Evolutionary conservation across 2,113 vertebrate species (phyloP), one percentile per base, ranked within the genome.

Genomic region (Chamaetylas fuelleborni): DNA sequence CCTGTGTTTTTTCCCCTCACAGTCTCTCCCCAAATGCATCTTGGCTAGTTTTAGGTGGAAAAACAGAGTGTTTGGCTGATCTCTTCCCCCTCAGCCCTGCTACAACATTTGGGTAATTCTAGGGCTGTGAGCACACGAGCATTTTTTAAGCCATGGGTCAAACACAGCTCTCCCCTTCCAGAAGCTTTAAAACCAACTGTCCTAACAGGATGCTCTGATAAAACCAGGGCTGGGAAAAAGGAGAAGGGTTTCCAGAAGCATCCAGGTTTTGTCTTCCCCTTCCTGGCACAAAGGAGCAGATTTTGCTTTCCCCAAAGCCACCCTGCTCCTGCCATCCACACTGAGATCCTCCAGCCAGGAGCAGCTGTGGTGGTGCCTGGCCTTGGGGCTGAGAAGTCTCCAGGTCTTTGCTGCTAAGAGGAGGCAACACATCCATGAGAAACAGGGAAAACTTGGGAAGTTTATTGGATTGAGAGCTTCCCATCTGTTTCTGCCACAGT

Each of bases 341-440:
- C 5, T 0, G 1, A 20, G 40, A 25, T 43, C 29, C 64, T 65
- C 53, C 0, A 0, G 40, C 13, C 0, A 0, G 33, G 28, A 79
- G 45, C 12, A 58, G 33, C 76, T 12, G 5, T 48, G 73, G 6
- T 14, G 19, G 5, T 69, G n/a, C 62, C 54, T 48, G 79, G 43
- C 29, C 64, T 26, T 19, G 43, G 48, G 48, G 28, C 40, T n/a
- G 25, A 66, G 36, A 47, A 36, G 17, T 25, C 54, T 86, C 67
- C 38, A 70, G 45, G 48, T 14, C 57, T 67, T 38, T 34, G 24
- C 70, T 71, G 71, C 53, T 77, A 84, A 67, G 23, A 62, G 8
- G 1, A 65, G 57, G 70, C 36, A 62, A 61, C 45, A 23, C 6
- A 42, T 25, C 15, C 5, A 0, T 31, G 42, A 5, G 14, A 62